Evolutionary conservation across 2,888 invertebrate genomes (phyloP).

Genomic region (Acleris cristana): DNA sequence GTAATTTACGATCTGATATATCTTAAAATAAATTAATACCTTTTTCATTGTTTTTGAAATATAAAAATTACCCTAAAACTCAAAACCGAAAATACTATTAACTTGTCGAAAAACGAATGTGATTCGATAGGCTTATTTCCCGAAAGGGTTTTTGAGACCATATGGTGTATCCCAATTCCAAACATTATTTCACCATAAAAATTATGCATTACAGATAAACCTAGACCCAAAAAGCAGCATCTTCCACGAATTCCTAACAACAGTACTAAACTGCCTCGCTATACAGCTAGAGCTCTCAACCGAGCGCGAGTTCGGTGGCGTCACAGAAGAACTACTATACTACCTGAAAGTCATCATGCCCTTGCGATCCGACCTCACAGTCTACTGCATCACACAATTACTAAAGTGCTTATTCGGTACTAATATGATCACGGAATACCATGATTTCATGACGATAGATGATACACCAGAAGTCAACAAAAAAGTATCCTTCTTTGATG

Average conservation of each 20-base stretch:
- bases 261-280: slow-evolving; percentile 86
- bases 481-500: slow-evolving; percentile 57
- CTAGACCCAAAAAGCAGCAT: slow-evolving; percentile 90
- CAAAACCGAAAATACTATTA: no score
- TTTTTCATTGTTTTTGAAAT: no score
- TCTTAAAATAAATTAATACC: no score
- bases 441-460: slow-evolving; percentile 67
- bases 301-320: slow-evolving; percentile 87
- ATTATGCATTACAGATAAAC: slow-evolving; percentile 84
- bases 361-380: slow-evolving; percentile 87
- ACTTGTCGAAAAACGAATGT: no score
- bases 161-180: no score
- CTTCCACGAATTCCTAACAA: slow-evolving; percentile 87
- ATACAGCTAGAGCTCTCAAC: slow-evolving; percentile 88
- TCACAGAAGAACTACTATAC: slow-evolving; percentile 91
- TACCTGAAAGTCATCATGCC: slow-evolving; percentile 89
- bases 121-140: no score
- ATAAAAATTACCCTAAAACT: no score
- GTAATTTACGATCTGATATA: no score
- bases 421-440: slow-evolving; percentile 84
- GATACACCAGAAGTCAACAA: slow-evolving; percentile 45
- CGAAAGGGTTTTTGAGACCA: no score
- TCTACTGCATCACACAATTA: slow-evolving; percentile 91
- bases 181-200: no score
- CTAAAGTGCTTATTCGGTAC: slow-evolving; percentile 90